A percentile compares a stretch with the other conserved stretches of the same genome.
Conservation (phyloP, 2,113 vertebrate genomes). For the Phalacrocorax carbo region DNA sequence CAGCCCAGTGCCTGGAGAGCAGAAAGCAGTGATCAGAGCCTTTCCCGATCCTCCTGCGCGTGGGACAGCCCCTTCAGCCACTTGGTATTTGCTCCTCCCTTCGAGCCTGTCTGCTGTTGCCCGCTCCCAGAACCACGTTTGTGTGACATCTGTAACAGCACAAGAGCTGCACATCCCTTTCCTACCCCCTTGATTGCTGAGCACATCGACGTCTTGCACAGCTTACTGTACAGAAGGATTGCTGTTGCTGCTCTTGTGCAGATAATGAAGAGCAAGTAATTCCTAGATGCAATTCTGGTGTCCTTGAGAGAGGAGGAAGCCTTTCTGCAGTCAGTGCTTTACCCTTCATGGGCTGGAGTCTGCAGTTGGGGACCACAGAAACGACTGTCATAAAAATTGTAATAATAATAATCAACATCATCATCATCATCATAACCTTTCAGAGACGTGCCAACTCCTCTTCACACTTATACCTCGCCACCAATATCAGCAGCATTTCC, state of each 20-base stretch:
- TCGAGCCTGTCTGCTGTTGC: not conserved
- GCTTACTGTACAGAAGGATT: not conserved
- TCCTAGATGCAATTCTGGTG: not conserved
- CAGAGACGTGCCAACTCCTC: not conserved
- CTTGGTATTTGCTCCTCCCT: not conserved
- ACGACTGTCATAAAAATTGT: fast-evolving
- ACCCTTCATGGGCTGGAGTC: not conserved
- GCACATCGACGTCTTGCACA: fast-evolving
- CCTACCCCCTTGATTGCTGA: not conserved
- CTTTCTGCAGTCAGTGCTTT: not conserved
- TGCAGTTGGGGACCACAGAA: not conserved
- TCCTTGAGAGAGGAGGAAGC: not conserved
- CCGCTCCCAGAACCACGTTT: fast-evolving
- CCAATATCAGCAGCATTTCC: fast-evolving
- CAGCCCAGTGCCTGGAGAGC: not conserved
- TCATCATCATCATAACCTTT: not conserved
- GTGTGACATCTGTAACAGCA: not conserved
- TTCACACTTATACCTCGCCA: not conserved
- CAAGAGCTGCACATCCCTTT: not conserved
- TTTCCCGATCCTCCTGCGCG: not conserved
- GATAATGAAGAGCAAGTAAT: not conserved
- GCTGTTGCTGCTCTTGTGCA: not conserved
- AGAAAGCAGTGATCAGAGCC: not conserved
- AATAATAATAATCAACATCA: too few species aligned
- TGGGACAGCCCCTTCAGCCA: not conserved